Base-by-base conservation (phyloP, 2,797 vertebrate species). In the Typhlichthys subterraneus region DNA sequence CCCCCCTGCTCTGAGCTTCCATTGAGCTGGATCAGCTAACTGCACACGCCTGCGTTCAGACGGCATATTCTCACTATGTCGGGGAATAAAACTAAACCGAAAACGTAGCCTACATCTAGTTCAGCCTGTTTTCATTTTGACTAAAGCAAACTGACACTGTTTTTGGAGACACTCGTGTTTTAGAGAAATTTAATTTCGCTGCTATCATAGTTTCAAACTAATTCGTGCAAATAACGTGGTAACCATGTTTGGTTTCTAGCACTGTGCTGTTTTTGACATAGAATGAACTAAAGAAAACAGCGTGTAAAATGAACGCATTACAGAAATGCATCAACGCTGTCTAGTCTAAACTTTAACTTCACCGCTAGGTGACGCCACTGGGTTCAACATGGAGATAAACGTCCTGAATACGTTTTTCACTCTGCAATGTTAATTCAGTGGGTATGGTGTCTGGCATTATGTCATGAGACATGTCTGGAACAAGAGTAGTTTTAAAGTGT, bases 321-420 rank as follows among this genome's bases (percentile, higher is more conserved):
- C 2, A 48, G 13, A 48, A 48, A 48, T 4, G 3, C 11, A 48
- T 3, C 0, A n/a, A n/a, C 2, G 6, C 0, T 9, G 2, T 12
- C 2, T 12, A n/a, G 9, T 11, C 46, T 11, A 14, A 12, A 67
- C 63, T 31, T 61, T 17, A 71, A 29, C 65, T 23, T 23, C 58
- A 61, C 90, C 90, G 80, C 88, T 87, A 91, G 88, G 76, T 84
- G 90, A 70, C 90, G 78, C 79, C 70, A 84, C 83, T 79, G 73
- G 73, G 84, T 64, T 77, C 82, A 67, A 12, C 70, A 64, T 70
- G 61, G 62, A 52, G 59, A 55, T 46, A 0, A 19, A 29, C 56
- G 47, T 63, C 54, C 63, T 15, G 31, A 49, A 63, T 7, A 31
- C 5, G 46, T 57, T 42, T 53, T 56, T 45, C 17, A 11, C 1